These are phyloP conservation scores for Zaprionus kolodkinae DNA, from an alignment of 1,140 invertebrate genomes.

Conservation along the genomic window DNA sequence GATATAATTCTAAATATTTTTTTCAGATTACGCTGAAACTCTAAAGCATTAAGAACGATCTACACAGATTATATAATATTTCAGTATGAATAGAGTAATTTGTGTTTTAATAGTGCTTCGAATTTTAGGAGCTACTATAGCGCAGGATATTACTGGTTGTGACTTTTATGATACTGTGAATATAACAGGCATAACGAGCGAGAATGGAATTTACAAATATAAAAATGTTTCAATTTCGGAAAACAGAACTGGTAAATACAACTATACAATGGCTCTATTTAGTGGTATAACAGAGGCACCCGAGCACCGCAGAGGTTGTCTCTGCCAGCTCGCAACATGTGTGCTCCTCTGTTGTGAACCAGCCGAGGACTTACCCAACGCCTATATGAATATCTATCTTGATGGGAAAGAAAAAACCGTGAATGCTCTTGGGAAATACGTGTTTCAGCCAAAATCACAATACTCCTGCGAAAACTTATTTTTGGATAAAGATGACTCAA, in stretches of 20 bases:
- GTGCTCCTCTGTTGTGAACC: constrained; percentile 13
- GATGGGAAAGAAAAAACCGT: background rate
- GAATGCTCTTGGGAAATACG: background rate
- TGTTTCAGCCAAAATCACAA: background rate
- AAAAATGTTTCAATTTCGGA: constrained; percentile 9
- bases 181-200: background rate
- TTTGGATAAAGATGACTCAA: background rate
- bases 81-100: background rate
- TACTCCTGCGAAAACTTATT: background rate
- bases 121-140: background rate
- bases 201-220: constrained; percentile 13
- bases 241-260: background rate
- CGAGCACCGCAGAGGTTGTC: background rate
- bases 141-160: background rate
- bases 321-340: background rate
- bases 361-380: background rate
- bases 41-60: too few relatives aligned
- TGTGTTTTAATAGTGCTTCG: background rate
- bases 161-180: constrained; percentile 11
- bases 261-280: background rate
- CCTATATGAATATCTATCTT: background rate
- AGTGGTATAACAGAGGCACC: background rate
- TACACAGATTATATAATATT: background rate
- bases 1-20: too few relatives aligned
- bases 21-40: too few relatives aligned